Conservation (phyloP, 2,113 vertebrate genomes). For the Oryzias javanicus region DNA sequence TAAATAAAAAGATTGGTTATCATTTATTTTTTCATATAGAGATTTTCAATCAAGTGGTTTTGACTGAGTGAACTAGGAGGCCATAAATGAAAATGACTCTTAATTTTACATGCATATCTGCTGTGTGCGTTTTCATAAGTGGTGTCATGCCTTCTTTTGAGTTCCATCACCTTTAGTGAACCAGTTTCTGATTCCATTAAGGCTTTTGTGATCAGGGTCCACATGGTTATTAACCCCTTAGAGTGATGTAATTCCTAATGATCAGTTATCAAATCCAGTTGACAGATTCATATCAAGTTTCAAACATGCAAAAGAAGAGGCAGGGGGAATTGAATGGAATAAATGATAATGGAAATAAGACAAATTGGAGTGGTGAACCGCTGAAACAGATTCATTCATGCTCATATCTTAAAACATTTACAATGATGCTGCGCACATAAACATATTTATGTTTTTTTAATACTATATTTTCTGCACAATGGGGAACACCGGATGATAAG, state of each 20-base stretch:
- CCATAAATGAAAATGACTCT: conserved; percentile 56
- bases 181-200: conserved; percentile 56
- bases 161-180: conserved; percentile 46
- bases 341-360: not conserved
- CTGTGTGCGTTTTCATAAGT: conserved; percentile 48
- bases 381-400: not conserved
- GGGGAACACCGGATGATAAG: too few relatives aligned
- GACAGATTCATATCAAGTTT: conserved; percentile 6
- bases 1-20: conserved; percentile 28
- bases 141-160: conserved; percentile 51
- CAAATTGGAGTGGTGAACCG: not conserved
- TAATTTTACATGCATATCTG: conserved; percentile 46
- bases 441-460: too few relatives aligned
- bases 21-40: conserved; percentile 54
- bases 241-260: conserved; percentile 49
- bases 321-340: conserved; percentile 3
- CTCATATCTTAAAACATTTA: too few relatives aligned
- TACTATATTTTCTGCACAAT: too few relatives aligned
- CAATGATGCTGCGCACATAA: not conserved
- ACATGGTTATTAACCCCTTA: conserved; percentile 55
- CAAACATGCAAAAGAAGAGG: conserved; percentile 14
- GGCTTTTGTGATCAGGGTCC: conserved; percentile 47
- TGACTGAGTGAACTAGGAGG: conserved; percentile 49
- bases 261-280: conserved; percentile 31
- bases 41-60: conserved; percentile 49